phyloP scores from a whole-genome alignment of 2,888 invertebrate species.

The Ormyrus rosae region DNA sequence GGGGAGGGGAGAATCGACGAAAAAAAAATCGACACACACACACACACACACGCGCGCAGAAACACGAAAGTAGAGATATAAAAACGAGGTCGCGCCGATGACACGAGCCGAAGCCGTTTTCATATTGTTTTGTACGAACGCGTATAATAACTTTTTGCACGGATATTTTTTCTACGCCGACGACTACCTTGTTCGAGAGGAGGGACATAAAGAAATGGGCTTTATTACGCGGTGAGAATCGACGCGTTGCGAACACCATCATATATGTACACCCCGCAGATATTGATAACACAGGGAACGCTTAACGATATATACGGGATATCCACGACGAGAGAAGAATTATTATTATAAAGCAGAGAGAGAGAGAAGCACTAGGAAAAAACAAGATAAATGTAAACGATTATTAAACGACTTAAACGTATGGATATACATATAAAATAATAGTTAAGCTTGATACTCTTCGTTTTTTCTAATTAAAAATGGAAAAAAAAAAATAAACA shows the following conservation, averaged over 20 bases:
- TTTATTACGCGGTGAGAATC: too few relatives aligned
- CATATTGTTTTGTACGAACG: constrained; percentile 53
- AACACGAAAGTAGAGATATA: background rate
- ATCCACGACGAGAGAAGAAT: too few relatives aligned
- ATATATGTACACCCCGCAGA: too few relatives aligned
- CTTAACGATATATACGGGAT: too few relatives aligned
- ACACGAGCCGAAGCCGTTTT: constrained; percentile 15
- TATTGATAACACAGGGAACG: too few relatives aligned
- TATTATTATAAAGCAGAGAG: too few relatives aligned
- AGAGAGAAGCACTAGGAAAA: too few relatives aligned
- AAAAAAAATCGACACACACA: background rate
- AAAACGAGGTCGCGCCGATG: background rate
- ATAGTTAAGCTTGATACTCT: constrained; percentile 53
- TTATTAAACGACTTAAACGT: constrained; percentile 9
- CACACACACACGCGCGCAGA: background rate
- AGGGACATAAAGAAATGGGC: too few relatives aligned
- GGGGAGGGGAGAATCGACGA: background rate
- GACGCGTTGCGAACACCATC: too few relatives aligned
- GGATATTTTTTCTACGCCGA: constrained; percentile 56
- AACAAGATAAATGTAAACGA: background rate
- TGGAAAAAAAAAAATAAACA: constrained; percentile 5
- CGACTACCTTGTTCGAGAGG: constrained; percentile 19
- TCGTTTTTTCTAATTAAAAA: constrained; percentile 39
- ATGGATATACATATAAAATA: background rate
- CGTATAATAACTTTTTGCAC: constrained; percentile 55